Evolutionary conservation across 2,113 vertebrate genomes (phyloP), one percentile per base, ranked within the genome.

Genomic region (Electrona antarctica): DNA sequence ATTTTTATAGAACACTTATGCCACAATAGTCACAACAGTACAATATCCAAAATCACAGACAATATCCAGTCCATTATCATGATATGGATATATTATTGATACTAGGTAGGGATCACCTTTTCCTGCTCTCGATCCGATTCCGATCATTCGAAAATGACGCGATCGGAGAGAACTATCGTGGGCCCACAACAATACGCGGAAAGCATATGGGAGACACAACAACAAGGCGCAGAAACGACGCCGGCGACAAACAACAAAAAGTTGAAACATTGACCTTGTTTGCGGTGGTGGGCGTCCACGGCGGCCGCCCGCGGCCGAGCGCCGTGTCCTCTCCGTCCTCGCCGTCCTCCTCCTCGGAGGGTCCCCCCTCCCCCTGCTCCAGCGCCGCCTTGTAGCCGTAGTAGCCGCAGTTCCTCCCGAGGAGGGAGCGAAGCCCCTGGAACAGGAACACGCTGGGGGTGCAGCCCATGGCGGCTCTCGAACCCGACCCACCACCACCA

Each of bases 371-470:
- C 80, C 91, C 92, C 76, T 89, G 92, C 85, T 95, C 95, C 56
- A 90, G 91, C 81, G 91, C 90, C 72, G 94, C 94, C 74, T 96
- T 95, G 81, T 93, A 94, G 80, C 95, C 90, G 83, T 96, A 96
- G 80, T 96, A 96, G 80, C 94, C 94, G 91, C 96, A 98, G 92
- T 96, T 97, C 87, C 95, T 95, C 82, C 95, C 93, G 68, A 98
- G 93, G 77, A 95, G 94, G 6, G 95, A 95, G 71, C 94, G 94
- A 84, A 98, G 93, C 80, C 95, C 95, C 92, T 97, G 93, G 87
- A 97, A 91, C 62, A 98, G 92, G 92, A 97, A 89, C 85, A 96
- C 92, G 21, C 97, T 98, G 79, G 95, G 94, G 82, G 95, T 96
- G 93, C 97, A 97, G 87, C 97, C 97, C 97, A 98, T 98, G 85